Base-by-base conservation (phyloP, 2,797 vertebrate species). In the Danio albolineatus region DNA sequence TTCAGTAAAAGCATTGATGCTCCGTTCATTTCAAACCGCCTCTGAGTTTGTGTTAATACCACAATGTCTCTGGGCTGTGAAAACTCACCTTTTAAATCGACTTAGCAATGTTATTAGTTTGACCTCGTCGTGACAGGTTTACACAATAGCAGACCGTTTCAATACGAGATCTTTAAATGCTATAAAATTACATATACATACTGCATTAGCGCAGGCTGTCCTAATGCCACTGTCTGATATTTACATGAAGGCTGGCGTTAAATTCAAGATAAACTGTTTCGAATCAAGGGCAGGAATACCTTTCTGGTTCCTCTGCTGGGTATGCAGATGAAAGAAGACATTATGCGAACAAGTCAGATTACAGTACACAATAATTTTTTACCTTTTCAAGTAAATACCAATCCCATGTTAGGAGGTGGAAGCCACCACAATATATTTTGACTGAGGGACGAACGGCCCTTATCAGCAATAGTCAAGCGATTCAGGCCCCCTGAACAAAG, bases 401-500 rank as follows among this genome's bases (percentile, higher is more conserved):
- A 92, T 90, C 91, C 84, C 88, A 86, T 90, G 90, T 92, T 91
- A 89, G 86, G 89, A 90, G 69, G 46, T 57, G 64, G 90, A 93
- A 93, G 91, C 91, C 90, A 88, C 81, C 85, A 86, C 86, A 91
- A 89, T 93, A 93, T 93, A 93, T 94, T 87, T 92, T 92, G 90
- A 90, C 87, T 85, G 80, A 84, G 86, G 86, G 85, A 83, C 93
- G 91, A 91, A 91, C 72, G 88, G 86, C 86, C 87, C 92, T 96
- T 96, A 96, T 97, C 95, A 95, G 89, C 89, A 92, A 93, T 94
- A 92, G 92, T 94, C 91, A 93, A 94, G 91, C 95, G 94, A 96
- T 95, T 97, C 94, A 94, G 91, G 92, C 90, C 91, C 82, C 91
- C 91, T 89, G 93, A 95, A 96, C 96, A 96, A 96, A 95, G 96